phyloP scores from a whole-genome alignment of 1,140 invertebrate genomes.

The Copidosoma floridanum region DNA sequence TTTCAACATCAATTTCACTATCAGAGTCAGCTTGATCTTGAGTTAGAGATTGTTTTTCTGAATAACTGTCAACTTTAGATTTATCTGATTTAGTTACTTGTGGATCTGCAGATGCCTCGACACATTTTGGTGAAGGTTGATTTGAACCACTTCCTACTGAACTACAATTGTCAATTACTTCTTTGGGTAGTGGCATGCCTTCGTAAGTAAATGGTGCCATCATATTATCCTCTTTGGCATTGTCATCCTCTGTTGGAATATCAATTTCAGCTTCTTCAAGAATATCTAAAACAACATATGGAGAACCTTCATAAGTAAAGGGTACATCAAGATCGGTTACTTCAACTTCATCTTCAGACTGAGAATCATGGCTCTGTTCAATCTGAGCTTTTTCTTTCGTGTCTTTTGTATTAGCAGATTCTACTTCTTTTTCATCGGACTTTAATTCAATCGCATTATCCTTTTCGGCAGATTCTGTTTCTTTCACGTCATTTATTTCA shows the following conservation, averaged over 20 bases:
- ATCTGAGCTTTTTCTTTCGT: neutral
- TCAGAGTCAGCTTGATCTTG: no score
- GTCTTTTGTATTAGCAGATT: neutral
- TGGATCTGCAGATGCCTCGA: neutral
- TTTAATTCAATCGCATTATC: neutral
- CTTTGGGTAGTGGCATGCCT: constrained; percentile 15
- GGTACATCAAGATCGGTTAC: neutral
- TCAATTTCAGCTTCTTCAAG: constrained; percentile 10
- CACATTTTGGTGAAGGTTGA: neutral
- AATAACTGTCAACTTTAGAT: no score
- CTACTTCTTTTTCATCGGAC: no score
- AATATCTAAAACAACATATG: constrained; percentile 16
- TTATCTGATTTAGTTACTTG: no score
- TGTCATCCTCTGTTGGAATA: neutral
- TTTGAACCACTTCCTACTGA: constrained; percentile 14
- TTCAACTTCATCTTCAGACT: neutral
- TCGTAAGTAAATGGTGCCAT: constrained; percentile 20
- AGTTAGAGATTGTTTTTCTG: no score
- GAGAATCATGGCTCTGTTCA: neutral
- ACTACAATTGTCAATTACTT: constrained; percentile 16
- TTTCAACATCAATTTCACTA: no score
- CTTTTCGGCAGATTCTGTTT: neutral
- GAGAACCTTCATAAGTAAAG: constrained; percentile 18
- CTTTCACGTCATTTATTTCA: neutral
- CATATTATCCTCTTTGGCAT: constrained; percentile 1